Evolutionary conservation across 2,888 invertebrate species (phyloP), one percentile per base, ranked within the genome.

Genomic region (Patella depressa): DNA sequence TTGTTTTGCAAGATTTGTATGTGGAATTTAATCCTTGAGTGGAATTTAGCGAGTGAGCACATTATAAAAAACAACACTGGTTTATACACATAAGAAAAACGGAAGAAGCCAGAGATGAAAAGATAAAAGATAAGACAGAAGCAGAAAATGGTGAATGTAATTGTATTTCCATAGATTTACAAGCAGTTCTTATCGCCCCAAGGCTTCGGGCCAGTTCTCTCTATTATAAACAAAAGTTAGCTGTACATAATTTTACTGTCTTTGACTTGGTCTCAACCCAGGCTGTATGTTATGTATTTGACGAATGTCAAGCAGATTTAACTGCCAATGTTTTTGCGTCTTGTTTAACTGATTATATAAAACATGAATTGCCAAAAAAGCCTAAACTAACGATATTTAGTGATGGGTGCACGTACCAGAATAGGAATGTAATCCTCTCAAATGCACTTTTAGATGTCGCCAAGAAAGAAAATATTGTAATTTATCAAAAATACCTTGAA

Each of bases 401-500:
- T 19, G 65, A 65, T 24, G 69, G 15, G 15, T 54, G 70, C 17
- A 4, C 15, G 2, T 34, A 70, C 24, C 69, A 24, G 11, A 65
- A 65, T 65, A 5, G 65, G 4, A 65, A 65, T 65, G 65, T n/a
- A 11, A 14, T 54, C 17, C 65, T 76, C 14, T 19, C 65, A 24
- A 24, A 65, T 45, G 15, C 34, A 54, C 12, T 53, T 59, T 17
- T 72, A 55, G 3, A 65, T 11, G 3, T 54, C 53, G 34, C 76
- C 69, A 15, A 73, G 2, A 17, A 72, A 72, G 69, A 77, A 17
- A 11, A 73, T 14, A 70, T 76, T 15, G 74, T 70, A 70, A 74
- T 79, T 17, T 53, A 72, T 65, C 79, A 78, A 7, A 79, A 77
- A 72, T 77, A 72, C 53, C 65, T 80, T 15, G 80, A 80, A 69